Conservation (phyloP, 2,888 invertebrate genomes). For the Catocala sponsa region DNA sequence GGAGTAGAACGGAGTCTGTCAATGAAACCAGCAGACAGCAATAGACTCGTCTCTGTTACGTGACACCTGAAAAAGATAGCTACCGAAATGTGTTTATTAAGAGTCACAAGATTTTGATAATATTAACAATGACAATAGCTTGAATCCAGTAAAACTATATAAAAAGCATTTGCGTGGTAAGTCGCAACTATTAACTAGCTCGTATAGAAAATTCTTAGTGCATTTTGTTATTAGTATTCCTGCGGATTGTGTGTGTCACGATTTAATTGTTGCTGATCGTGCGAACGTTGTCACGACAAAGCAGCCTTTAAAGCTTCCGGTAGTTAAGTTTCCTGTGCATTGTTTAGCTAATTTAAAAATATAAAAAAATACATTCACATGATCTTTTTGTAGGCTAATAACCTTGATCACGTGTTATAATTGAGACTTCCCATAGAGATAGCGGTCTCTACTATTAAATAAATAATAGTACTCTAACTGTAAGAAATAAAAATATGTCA, state of each 20-base stretch:
- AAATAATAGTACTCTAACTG: too few species aligned
- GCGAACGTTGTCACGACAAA: constrained; percentile 42
- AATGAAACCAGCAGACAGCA: too few species aligned
- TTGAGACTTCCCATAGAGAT: background rate
- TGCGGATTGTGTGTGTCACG: constrained; percentile 35
- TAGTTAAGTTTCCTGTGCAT: constrained; percentile 26
- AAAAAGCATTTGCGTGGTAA: too few species aligned
- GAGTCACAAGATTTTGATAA: too few species aligned
- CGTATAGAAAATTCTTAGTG: background rate
- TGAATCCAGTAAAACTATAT: too few species aligned
- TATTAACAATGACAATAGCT: too few species aligned
- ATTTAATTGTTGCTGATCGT: constrained; percentile 38
- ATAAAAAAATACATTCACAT: background rate
- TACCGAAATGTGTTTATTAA: too few species aligned
- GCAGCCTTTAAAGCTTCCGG: constrained; percentile 31
- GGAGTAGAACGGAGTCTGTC: too few species aligned
- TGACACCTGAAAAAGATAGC: too few species aligned
- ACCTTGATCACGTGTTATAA: constrained; percentile 9
- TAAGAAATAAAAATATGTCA: too few species aligned
- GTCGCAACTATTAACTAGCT: too few species aligned
- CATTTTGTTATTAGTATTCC: constrained; percentile 18
- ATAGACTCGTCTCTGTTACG: too few species aligned
- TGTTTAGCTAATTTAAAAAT: constrained; percentile 8
- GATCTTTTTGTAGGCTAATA: constrained; percentile 7
- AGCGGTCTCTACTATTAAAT: background rate